Conservation (phyloP, 2,888 invertebrate species). For the Nymphalis c-album region DNA sequence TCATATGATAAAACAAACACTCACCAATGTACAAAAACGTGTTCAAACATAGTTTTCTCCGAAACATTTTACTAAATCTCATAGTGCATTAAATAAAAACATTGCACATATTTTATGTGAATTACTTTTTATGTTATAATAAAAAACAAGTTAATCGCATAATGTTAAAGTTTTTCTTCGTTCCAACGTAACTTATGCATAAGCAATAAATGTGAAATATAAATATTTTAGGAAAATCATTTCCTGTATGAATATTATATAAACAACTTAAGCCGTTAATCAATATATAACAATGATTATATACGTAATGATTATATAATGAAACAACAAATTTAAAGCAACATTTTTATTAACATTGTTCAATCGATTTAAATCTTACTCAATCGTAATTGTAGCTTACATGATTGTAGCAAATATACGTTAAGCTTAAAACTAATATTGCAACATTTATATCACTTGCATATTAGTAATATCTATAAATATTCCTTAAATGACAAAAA, state of each 20-base stretch:
- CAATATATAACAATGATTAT: slow-evolving; percentile 3
- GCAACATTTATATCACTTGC: slow-evolving; percentile 79
- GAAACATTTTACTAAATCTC: neutral
- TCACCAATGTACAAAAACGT: neutral
- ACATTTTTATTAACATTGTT: slow-evolving; percentile 77
- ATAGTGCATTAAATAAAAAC: neutral
- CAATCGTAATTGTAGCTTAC: slow-evolving; percentile 39
- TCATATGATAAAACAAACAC: neutral
- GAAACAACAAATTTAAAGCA: slow-evolving; percentile 58
- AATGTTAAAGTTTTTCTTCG: neutral
- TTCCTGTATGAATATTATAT: neutral
- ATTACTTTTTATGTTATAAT: neutral
- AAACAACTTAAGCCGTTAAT: neutral
- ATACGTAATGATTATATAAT: slow-evolving; percentile 39
- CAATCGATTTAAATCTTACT: slow-evolving; percentile 46
- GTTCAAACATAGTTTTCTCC: neutral
- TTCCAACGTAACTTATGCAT: neutral
- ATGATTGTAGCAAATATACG: slow-evolving; percentile 35
- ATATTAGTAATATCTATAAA: slow-evolving; percentile 47
- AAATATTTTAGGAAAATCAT: neutral
- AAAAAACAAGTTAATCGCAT: neutral
- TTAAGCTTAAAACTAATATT: slow-evolving; percentile 74
- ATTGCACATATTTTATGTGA: neutral
- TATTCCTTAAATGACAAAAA: slow-evolving; percentile 43
- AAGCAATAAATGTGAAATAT: neutral